These are phyloP conservation scores for Crotalus horridus DNA, from an alignment of 2,113 vertebrate species.

Conservation along the genomic window DNA sequence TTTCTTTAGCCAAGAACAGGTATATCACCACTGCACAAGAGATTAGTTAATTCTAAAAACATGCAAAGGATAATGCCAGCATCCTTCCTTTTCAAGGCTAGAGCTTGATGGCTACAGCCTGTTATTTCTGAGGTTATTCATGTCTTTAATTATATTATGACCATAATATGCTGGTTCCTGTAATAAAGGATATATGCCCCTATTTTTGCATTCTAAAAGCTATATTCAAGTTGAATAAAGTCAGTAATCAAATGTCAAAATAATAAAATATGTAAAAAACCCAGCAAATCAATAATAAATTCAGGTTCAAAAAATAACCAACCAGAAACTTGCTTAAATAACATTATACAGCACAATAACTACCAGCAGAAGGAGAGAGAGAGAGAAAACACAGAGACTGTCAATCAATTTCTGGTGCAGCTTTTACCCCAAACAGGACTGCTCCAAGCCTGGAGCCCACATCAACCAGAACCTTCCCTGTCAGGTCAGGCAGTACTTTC, in stretches of 20 bases:
- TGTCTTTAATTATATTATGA: neutral
- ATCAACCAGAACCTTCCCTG: constrained; percentile 83
- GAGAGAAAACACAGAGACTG: constrained; percentile 44
- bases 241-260: neutral
- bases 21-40: neutral
- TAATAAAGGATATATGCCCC: neutral
- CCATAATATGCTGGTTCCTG: neutral
- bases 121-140: neutral
- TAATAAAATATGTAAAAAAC: neutral
- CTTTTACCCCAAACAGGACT: constrained; percentile 87
- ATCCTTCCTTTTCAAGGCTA: neutral
- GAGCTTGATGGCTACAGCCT: neutral
- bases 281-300: neutral
- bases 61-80: neutral
- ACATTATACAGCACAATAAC: constrained; percentile 31
- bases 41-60: neutral
- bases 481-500: constrained; percentile 84
- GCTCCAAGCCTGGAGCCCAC: constrained; percentile 90
- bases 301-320: neutral
- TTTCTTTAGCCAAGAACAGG: constrained; percentile 20
- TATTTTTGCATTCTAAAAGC: neutral
- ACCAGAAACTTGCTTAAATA: neutral
- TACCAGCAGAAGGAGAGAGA: constrained; percentile 43
- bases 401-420: constrained; percentile 60
- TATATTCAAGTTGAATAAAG: neutral